Percentiles rank a stretch among this genome's conserved stretches.
Evolutionary conservation across 1,140 invertebrate species (phyloP).

Genomic region (Ceratosolen fusciceps): DNA sequence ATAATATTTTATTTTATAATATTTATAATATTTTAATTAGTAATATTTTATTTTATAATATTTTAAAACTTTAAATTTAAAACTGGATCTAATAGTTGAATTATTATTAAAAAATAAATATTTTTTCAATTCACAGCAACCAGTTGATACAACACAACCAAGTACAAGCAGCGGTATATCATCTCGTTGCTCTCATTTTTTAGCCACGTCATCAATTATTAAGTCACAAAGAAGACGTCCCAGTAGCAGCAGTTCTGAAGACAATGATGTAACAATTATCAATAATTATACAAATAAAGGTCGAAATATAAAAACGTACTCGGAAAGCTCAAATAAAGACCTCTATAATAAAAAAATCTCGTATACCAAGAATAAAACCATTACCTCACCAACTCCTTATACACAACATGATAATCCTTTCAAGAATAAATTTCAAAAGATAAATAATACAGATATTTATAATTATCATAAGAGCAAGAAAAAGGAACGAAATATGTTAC

Average conservation of each 20-base stretch:
- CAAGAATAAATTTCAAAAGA: conserved; percentile 52
- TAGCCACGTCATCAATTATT: conserved; percentile 38
- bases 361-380: conserved; percentile 54
- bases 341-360: conserved; percentile 47
- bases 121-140: conserved; percentile 4
- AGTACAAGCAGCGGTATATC: conserved; percentile 67
- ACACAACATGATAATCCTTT: conserved; percentile 1
- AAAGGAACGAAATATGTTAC: background rate
- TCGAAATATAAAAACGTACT: conserved; percentile 54
- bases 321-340: conserved; percentile 52
- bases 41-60: no score
- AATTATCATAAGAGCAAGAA: conserved; percentile 10
- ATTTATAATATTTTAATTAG: no score
- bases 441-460: conserved; percentile 22
- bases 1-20: no score
- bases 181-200: conserved; percentile 56
- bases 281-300: conserved; percentile 50
- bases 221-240: conserved; percentile 56
- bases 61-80: no score
- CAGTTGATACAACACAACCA: conserved; percentile 62
- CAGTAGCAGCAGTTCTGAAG: conserved; percentile 53
- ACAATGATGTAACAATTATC: conserved; percentile 41
- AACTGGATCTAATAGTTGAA: no score
- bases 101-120: background rate
- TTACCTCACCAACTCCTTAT: background rate